Conservation (phyloP, 1,140 invertebrate species). For the Drosophila yakuba region DNA sequence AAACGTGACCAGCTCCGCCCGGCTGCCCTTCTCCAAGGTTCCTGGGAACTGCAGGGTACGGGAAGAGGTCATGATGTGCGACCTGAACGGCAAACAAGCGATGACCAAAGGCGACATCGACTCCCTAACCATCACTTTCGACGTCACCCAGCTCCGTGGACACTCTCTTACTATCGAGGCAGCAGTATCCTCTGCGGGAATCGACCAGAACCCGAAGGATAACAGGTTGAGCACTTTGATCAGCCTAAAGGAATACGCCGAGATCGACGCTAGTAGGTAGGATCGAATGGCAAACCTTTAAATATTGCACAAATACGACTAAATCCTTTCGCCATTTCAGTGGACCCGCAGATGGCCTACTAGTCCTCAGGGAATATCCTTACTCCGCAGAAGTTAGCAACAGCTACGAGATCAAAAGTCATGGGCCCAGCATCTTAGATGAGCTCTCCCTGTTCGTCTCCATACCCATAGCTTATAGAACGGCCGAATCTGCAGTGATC, state of each 20-base stretch:
- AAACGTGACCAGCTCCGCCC: constrained; percentile 73
- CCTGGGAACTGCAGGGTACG: constrained; percentile 77
- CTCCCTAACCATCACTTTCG: constrained; percentile 77
- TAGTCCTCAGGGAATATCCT: constrained; percentile 58
- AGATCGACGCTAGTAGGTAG: constrained; percentile 85
- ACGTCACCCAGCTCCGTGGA: constrained; percentile 67
- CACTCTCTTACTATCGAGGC: constrained; percentile 61
- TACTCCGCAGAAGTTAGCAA: constrained; percentile 58
- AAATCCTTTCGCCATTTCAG: constrained; percentile 29
- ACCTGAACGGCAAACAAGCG: constrained; percentile 52
- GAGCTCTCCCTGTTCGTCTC: constrained; percentile 56
- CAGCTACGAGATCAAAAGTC: constrained; percentile 74
- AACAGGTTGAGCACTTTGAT: constrained; percentile 74
- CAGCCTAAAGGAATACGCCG: constrained; percentile 75
- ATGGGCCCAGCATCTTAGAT: constrained; percentile 71
- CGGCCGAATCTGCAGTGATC: constrained; percentile 38
- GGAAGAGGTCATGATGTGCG: constrained; percentile 8
- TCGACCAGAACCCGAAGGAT: constrained; percentile 70
- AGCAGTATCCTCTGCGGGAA: constrained; percentile 83
- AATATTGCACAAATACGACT: neutral
- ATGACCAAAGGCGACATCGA: constrained; percentile 67
- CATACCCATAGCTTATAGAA: constrained; percentile 71
- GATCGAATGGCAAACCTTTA: neutral
- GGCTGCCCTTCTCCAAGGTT: constrained; percentile 80
- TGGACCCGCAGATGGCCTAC: constrained; percentile 42